Base-by-base conservation (phyloP, 2,888 invertebrate genomes). In the Silvanus unidentatus region DNA sequence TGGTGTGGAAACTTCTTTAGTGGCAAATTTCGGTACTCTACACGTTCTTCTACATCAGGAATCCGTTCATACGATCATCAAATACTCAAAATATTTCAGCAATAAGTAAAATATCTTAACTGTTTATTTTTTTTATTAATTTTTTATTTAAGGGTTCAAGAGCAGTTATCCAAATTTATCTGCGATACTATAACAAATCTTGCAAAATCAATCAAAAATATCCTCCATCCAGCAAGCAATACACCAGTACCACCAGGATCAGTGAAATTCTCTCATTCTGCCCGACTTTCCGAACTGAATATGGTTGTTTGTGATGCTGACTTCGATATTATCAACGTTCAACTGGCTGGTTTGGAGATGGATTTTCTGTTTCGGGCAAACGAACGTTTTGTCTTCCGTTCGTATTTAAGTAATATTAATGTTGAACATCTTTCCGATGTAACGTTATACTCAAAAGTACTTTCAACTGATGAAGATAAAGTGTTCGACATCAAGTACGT, bases 401-500 rank as follows among this genome's bases (percentile, higher is more conserved):
- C 82, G 13, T 83, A 81, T 62, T 73, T 89, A 22, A 78, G 80
- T 45, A 80, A 80, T 3, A 65, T 89, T 34, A 76, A 79, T 4
- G 73, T 88, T 1, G 85, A 88, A 52, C 88, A 89, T 66, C 66
- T 86, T 16, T 79, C 82, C 2, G 84, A 86, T 42, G 77, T 82
- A 38, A 87, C 88, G 0, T 72, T 89, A 9, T 89, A 88, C 63
- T 80, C 83, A 0, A 86, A 85, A 76, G 86, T 84, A 63, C 68
- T 88, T 15, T 81, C 82, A 65, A 82, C 86, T 0, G 88, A 89
- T 52, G 88, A 88, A 60, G 88, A 89, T 63, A 86, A 84, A 63
- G 83, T 89, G 0, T 75, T 88, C 50, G 88, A 89, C 60, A 69
- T 88, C 39, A 89, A 88, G 68, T 86, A 85, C 63, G 84, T 86